Evolutionary conservation across 2,113 vertebrate species (phyloP).

Genomic region (Eptatretus burgeri): DNA sequence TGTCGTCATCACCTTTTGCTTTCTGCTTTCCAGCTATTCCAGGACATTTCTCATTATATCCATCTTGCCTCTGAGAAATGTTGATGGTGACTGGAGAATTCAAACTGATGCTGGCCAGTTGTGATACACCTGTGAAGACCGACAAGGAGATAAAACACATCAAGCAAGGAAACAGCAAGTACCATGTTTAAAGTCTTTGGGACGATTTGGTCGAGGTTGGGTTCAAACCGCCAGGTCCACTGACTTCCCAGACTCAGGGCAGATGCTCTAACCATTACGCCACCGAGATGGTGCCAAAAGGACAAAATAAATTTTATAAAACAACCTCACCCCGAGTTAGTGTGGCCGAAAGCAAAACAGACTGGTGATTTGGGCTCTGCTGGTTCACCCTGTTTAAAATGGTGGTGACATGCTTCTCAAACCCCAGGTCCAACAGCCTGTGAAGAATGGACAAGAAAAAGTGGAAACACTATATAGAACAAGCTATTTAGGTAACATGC

Average conservation of each 20-base stretch:
- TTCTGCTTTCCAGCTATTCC: accelerated
- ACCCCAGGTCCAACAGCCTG: slow-evolving; percentile 70
- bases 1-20: neutral
- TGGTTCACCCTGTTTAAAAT: slow-evolving; percentile 57
- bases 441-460: slow-evolving; percentile 4
- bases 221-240: no score
- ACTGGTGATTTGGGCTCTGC: slow-evolving; percentile 26
- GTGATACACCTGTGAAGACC: slow-evolving; percentile 25
- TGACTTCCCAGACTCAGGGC: no score
- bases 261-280: no score
- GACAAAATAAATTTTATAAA: neutral
- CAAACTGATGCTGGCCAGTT: slow-evolving; percentile 42
- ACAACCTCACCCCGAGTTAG: slow-evolving; percentile 29
- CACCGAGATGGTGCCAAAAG: neutral
- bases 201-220: neutral
- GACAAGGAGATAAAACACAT: slow-evolving; percentile 4
- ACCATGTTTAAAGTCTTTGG: neutral
- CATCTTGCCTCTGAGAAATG: slow-evolving; percentile 12
- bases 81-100: slow-evolving; percentile 33
- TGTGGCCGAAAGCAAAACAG: slow-evolving; percentile 61
- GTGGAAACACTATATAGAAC: neutral
- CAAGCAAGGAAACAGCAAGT: neutral
- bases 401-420: slow-evolving; percentile 53
- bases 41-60: neutral
- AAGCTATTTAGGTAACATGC: neutral